phyloP scores from a whole-genome alignment of 2,113 vertebrate genomes.

The Crotalus viridis region DNA sequence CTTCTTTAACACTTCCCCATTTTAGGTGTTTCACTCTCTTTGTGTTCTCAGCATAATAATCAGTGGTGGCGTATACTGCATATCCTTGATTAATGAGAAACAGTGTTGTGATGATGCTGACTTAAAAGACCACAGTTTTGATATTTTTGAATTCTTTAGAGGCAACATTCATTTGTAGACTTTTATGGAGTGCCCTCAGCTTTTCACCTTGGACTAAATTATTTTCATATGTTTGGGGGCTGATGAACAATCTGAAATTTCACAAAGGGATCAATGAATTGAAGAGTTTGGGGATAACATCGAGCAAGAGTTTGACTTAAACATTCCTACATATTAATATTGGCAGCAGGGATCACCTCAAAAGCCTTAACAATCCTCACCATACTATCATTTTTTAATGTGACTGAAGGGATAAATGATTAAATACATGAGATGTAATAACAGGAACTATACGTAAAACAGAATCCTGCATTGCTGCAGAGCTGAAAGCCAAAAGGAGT shows the following conservation, averaged over 20 bases:
- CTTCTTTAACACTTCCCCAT: neutral
- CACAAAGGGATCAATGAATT: neutral
- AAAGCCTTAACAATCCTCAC: neutral
- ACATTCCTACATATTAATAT: neutral
- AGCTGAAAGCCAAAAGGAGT: neutral
- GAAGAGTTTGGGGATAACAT: neutral
- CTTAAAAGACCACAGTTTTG: neutral
- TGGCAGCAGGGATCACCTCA: neutral
- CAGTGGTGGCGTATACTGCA: neutral
- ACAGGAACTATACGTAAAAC: neutral
- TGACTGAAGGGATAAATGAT: neutral
- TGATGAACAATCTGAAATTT: neutral
- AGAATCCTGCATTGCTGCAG: neutral
- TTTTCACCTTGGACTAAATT: neutral
- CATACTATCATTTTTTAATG: neutral
- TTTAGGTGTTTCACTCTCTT: neutral
- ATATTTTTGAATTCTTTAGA: neutral
- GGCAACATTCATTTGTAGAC: neutral
- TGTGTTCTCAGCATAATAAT: neutral
- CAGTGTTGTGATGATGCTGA: neutral
- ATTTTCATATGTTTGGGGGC: neutral
- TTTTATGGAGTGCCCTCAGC: neutral
- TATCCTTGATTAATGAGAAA: neutral
- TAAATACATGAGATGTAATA: neutral
- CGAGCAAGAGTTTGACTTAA: neutral